phyloP scores from a whole-genome alignment of 2,113 vertebrate species.

The Pseudorasbora parva region DNA sequence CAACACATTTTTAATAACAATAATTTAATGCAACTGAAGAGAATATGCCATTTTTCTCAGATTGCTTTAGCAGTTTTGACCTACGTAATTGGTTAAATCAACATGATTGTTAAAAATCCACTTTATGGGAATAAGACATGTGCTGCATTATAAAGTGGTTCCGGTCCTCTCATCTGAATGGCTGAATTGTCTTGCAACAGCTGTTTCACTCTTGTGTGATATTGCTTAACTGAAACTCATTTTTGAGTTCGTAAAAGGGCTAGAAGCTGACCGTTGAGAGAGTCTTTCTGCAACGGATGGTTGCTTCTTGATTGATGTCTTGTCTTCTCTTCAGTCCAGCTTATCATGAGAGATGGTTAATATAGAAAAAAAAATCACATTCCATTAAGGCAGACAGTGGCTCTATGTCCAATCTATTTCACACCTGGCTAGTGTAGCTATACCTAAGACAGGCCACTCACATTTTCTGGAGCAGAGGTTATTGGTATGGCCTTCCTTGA shows the following conservation, averaged over 20 bases:
- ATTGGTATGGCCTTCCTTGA: neutral
- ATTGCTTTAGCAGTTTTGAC: neutral
- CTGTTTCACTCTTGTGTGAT: too few species aligned
- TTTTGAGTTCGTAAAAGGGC: neutral
- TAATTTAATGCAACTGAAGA: too few species aligned
- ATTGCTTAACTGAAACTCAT: too few species aligned
- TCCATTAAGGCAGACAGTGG: neutral
- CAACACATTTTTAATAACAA: too few species aligned
- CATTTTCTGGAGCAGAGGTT: neutral
- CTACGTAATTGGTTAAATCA: neutral
- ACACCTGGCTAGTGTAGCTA: neutral
- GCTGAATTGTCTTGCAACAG: too few species aligned
- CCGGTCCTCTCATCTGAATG: too few species aligned
- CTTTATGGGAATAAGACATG: neutral
- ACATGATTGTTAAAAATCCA: neutral
- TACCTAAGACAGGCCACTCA: neutral
- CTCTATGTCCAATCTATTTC: constrained; percentile 1
- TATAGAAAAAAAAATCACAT: neutral
- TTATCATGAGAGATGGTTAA: neutral
- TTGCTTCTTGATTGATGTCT: constrained; percentile 9
- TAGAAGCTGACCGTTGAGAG: neutral
- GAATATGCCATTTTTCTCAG: neutral
- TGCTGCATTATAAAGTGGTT: neutral
- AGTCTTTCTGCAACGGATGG: neutral
- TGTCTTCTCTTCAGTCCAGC: neutral